Conservation (phyloP, 2,888 invertebrate genomes). For the Drosophila rellima region DNA sequence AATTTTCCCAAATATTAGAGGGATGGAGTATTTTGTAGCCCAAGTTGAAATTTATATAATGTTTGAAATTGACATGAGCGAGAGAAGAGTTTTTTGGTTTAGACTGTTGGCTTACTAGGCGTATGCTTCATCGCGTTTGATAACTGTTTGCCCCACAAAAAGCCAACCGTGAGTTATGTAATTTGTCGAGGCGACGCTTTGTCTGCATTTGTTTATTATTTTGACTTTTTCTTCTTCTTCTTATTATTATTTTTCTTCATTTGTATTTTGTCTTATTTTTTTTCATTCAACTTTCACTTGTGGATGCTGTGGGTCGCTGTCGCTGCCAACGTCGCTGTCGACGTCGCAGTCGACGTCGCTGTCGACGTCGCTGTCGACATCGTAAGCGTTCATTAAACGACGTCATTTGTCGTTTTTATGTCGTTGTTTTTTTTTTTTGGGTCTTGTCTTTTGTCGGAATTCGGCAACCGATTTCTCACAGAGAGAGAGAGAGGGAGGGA, state of each 20-base stretch:
- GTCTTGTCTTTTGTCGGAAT: slow-evolving; percentile 41
- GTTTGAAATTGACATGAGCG: no score
- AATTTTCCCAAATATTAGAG: no score
- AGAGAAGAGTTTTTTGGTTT: neutral
- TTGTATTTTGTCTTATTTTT: slow-evolving; percentile 30
- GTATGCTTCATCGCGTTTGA: slow-evolving; percentile 15
- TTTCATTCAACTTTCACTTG: slow-evolving; percentile 74
- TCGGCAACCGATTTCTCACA: slow-evolving; percentile 52
- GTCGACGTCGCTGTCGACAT: slow-evolving; percentile 12
- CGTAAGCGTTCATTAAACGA: slow-evolving; percentile 70
- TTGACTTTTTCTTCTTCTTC: slow-evolving; percentile 43
- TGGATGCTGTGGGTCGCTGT: slow-evolving; percentile 67
- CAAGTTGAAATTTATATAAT: no score
- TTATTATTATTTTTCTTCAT: slow-evolving; percentile 38
- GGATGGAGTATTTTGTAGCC: no score
- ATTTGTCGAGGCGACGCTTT: slow-evolving; percentile 43
- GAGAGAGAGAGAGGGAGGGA: neutral
- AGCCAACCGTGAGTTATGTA: slow-evolving; percentile 52
- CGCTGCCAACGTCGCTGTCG: slow-evolving; percentile 8
- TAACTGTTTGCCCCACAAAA: slow-evolving; percentile 29
- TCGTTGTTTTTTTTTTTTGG: slow-evolving; percentile 19
- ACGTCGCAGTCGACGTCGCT: slow-evolving; percentile 2
- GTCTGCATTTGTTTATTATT: slow-evolving; percentile 62
- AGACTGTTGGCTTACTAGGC: slow-evolving; percentile 10
- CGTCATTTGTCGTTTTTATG: slow-evolving; percentile 62